Conservation (phyloP, 2,888 invertebrate genomes). For the Morinoia aosen region DNA sequence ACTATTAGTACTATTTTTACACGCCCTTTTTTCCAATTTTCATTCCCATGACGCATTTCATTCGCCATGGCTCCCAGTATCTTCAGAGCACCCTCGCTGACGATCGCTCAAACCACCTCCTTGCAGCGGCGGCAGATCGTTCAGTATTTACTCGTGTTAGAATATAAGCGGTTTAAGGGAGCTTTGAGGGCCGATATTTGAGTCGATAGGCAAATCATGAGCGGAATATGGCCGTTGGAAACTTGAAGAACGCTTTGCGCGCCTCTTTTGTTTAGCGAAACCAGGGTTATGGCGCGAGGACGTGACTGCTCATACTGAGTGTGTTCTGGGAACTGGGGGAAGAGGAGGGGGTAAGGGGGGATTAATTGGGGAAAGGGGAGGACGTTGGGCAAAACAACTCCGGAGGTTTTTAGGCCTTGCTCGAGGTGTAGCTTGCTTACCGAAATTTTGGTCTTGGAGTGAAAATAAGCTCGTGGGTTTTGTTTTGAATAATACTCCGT, state of each 20-base stretch:
- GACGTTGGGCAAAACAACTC: not conserved
- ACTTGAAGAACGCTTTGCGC: conserved; percentile 18
- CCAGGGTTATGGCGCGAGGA: not conserved
- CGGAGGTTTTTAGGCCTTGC: not conserved
- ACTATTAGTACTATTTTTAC: too few relatives aligned
- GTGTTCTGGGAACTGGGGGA: not conserved
- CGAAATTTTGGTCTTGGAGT: not conserved
- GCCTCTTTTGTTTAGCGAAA: conserved; percentile 41
- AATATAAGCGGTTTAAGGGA: conserved; percentile 26
- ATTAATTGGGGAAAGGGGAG: not conserved
- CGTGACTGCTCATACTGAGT: conserved; percentile 16
- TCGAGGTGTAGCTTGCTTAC: not conserved
- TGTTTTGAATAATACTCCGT: not conserved
- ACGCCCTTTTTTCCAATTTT: too few relatives aligned
- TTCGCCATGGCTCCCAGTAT: not conserved
- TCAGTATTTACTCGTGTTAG: conserved; percentile 32
- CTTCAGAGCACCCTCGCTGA: not conserved
- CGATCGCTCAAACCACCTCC: not conserved
- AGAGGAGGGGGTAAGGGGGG: not conserved
- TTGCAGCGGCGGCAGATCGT: not conserved
- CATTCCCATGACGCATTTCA: not conserved
- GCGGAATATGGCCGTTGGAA: conserved; percentile 24
- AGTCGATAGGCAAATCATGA: conserved; percentile 52
- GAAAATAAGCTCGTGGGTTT: not conserved
- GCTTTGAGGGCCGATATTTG: conserved; percentile 43